Conservation (phyloP, 1,140 invertebrate species). For the Leptonema lineaticorne region DNA sequence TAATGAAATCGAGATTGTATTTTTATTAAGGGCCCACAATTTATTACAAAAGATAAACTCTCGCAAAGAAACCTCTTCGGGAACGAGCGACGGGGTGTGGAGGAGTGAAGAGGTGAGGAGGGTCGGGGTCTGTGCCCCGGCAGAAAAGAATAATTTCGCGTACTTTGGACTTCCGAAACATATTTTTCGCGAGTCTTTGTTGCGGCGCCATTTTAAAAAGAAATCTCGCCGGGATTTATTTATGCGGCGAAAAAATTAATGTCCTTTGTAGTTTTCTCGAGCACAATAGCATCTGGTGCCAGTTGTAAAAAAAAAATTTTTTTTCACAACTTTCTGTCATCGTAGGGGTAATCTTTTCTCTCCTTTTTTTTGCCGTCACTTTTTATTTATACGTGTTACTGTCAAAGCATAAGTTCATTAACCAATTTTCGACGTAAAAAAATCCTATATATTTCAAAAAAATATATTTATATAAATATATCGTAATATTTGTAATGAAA, state of each 20-base stretch:
- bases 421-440: too few species aligned
- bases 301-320: conserved; percentile 35
- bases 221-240: conserved; percentile 27
- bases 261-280: conserved; percentile 30
- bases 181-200: conserved; percentile 33
- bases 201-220: conserved; percentile 22
- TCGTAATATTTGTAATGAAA: too few species aligned
- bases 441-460: too few species aligned
- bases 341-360: not conserved
- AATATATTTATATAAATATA: too few species aligned
- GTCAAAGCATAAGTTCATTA: too few species aligned
- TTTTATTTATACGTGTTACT: too few species aligned
- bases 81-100: too few species aligned
- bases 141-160: conserved; percentile 30
- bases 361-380: not conserved
- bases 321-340: conserved; percentile 20
- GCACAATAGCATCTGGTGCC: conserved; percentile 34
- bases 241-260: conserved; percentile 34
- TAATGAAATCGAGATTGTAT: conserved; percentile 35
- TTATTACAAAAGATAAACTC: conserved; percentile 33
- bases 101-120: too few species aligned
- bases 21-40: conserved; percentile 33
- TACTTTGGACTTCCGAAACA: conserved; percentile 32
- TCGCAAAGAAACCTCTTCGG: conserved; percentile 20
- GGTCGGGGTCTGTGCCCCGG: too few species aligned